Evolutionary conservation across 2,888 invertebrate species (phyloP).

Genomic region (Sarcophaga rosellei): DNA sequence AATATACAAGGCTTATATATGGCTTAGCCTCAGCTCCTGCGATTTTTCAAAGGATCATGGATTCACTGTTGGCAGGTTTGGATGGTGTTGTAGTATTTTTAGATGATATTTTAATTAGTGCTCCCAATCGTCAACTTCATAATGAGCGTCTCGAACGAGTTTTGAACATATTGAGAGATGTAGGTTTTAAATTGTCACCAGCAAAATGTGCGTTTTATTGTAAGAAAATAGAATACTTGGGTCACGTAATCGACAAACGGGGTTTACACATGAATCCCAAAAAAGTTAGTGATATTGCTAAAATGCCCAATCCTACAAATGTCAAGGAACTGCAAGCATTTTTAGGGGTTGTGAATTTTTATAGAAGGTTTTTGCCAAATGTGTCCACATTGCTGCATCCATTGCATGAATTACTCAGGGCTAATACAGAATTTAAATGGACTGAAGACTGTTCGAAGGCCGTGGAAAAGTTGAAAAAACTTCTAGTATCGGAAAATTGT

Average conservation of each 20-base stretch:
- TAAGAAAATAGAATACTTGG: slow-evolving; percentile 71
- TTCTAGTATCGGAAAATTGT: slow-evolving; percentile 63
- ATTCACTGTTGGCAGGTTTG: slow-evolving; percentile 69
- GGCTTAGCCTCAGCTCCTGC: slow-evolving; percentile 76
- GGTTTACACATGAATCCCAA: slow-evolving; percentile 72
- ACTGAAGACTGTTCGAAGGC: slow-evolving; percentile 71
- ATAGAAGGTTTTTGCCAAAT: slow-evolving; percentile 75
- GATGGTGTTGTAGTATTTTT: slow-evolving; percentile 60
- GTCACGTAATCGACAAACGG: slow-evolving; percentile 72
- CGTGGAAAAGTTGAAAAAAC: slow-evolving; percentile 73
- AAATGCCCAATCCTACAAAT: slow-evolving; percentile 55
- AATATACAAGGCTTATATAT: too few species aligned
- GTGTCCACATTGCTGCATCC: slow-evolving; percentile 72
- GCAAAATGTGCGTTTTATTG: slow-evolving; percentile 51
- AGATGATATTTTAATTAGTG: slow-evolving; percentile 72
- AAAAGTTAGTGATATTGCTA: slow-evolving; percentile 63
- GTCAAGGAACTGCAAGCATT: slow-evolving; percentile 70
- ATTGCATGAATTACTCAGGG: slow-evolving; percentile 70
- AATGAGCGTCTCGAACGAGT: too few species aligned
- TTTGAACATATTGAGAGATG: slow-evolving; percentile 5
- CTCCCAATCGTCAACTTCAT: slow-evolving; percentile 29
- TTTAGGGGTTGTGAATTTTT: slow-evolving; percentile 77
- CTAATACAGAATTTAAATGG: slow-evolving; percentile 71
- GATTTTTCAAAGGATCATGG: slow-evolving; percentile 62
- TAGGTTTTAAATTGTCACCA: slow-evolving; percentile 71